These are phyloP conservation scores for Iguana delicatissima DNA, from an alignment of 2,797 vertebrate genomes.

Conservation along the genomic window DNA sequence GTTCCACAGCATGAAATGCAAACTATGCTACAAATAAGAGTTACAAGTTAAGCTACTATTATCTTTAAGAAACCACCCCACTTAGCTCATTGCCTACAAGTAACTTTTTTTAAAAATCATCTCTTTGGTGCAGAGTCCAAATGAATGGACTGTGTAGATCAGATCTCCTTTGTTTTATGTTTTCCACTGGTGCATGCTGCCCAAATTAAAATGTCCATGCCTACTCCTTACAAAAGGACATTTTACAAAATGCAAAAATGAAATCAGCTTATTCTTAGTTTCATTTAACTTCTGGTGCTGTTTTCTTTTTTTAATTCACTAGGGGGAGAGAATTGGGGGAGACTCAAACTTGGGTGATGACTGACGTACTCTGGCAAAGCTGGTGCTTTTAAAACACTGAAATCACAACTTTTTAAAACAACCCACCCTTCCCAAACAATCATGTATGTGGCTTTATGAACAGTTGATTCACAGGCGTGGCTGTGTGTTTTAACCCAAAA, in stretches of 20 bases:
- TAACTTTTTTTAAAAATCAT: conserved; percentile 34
- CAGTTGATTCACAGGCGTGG: background rate
- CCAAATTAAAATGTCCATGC: conserved; percentile 18
- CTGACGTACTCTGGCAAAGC: conserved; percentile 26
- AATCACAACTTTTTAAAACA: conserved; percentile 32
- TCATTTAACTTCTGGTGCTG: conserved; percentile 73
- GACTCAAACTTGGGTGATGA: background rate
- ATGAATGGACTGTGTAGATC: conserved; percentile 52
- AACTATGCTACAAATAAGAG: conserved; percentile 42
- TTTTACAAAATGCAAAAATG: conserved; percentile 55
- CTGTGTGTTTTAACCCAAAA: background rate
- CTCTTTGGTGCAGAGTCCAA: conserved; percentile 69
- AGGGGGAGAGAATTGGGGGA: background rate
- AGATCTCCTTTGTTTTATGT: background rate
- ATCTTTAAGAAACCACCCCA: conserved; percentile 71
- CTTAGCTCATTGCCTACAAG: background rate
- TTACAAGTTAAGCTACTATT: conserved; percentile 61
- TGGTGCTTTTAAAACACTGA: conserved; percentile 69
- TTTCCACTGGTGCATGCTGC: conserved; percentile 66
- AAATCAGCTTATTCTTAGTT: conserved; percentile 60
- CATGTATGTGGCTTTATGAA: background rate
- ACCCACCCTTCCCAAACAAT: background rate
- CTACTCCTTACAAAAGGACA: background rate
- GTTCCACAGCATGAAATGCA: conserved; percentile 46
- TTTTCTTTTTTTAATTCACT: conserved; percentile 44